Conservation (phyloP, 2,113 vertebrate species). For the Oncorhynchus keta region DNA sequence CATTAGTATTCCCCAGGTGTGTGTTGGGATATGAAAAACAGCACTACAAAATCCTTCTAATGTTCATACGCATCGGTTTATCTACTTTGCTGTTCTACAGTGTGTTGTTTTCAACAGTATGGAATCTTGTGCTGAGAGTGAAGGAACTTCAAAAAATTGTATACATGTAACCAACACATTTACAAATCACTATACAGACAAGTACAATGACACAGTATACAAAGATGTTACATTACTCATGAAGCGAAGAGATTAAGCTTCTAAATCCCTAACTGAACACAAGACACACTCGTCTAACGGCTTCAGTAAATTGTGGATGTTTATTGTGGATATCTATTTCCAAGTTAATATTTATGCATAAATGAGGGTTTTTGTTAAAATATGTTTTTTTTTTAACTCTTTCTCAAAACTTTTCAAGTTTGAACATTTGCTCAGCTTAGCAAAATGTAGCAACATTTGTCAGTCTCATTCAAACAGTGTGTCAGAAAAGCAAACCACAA, state of each 20-base stretch:
- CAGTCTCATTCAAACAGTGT: neutral
- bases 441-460: neutral
- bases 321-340: neutral
- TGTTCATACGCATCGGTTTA: no score
- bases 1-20: no score
- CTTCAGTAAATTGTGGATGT: neutral
- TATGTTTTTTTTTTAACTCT: accelerated
- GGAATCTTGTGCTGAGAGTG: no score
- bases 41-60: no score
- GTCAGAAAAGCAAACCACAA: neutral
- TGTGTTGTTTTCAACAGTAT: no score
- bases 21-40: no score
- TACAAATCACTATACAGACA: no score
- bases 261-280: no score
- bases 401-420: neutral
- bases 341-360: neutral
- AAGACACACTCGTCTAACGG: neutral
- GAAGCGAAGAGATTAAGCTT: neutral
- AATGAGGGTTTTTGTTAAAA: neutral
- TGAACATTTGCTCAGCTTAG: conserved; percentile 1
- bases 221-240: neutral
- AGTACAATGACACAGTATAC: neutral
- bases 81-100: no score
- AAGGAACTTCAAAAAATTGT: no score
- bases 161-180: no score